Conservation (phyloP, 1,140 invertebrate species). For the Bombus cullumanus region DNA sequence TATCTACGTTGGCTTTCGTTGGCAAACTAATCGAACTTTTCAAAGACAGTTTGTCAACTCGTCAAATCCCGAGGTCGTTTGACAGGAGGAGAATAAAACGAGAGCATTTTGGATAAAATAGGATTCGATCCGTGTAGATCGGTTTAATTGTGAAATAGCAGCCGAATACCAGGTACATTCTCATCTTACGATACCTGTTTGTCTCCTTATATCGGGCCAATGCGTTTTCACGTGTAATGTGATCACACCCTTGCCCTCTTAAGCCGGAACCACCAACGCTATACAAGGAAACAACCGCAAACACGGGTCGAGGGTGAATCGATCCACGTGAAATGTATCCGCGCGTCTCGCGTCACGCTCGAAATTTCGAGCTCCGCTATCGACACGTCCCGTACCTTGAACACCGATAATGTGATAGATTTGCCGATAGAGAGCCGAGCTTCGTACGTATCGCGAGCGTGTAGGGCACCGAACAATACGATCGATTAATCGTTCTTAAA, state of each 20-base stretch:
- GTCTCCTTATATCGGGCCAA: not conserved
- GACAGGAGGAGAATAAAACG: not conserved
- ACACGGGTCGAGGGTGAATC: not conserved
- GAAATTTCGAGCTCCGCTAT: constrained; percentile 32
- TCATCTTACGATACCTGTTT: not conserved
- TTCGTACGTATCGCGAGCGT: not conserved
- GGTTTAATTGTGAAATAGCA: not conserved
- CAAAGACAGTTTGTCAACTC: not conserved
- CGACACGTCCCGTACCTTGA: constrained; percentile 21
- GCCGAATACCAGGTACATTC: not conserved
- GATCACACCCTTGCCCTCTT: not conserved
- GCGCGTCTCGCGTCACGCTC: constrained; percentile 1
- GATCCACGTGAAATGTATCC: constrained; percentile 5
- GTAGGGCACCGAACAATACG: constrained; percentile 1
- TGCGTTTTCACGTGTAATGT: not conserved
- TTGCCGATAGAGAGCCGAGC: constrained; percentile 9
- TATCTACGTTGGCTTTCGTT: not conserved
- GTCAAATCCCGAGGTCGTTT: not conserved
- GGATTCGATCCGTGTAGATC: not conserved
- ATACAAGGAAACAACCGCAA: too few relatives aligned
- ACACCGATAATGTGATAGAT: constrained; percentile 35
- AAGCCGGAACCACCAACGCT: not conserved
- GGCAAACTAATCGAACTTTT: constrained; percentile 12
- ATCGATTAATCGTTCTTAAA: constrained; percentile 45
- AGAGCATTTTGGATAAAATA: not conserved